Evolutionary conservation across 2,888 invertebrate genomes (phyloP), one percentile per base, ranked within the genome.

Genomic region (Rutpela maculata): DNA sequence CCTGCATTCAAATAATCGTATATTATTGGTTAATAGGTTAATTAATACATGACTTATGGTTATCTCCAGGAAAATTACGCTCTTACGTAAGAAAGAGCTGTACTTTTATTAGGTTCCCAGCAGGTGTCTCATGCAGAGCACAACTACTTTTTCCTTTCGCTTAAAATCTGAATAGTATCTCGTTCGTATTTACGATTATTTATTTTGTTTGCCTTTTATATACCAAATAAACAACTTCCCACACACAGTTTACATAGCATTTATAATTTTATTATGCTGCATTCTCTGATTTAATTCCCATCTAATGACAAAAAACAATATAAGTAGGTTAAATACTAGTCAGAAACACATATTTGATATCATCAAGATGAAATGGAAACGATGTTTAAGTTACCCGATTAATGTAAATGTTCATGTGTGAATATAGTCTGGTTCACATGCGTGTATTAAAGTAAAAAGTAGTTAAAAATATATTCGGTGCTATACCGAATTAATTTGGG

Each of bases 211-310:
- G 11, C 22, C 11, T 17, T 56, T 18, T 17, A 15, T 18, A 56
- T 18, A 56, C 7, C 3, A 56, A 17, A 56, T 56, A 56, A 18
- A 56, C 17, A 59, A 11, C 18, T 22, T 19, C 22, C 22, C 59
- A 59, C 59, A 11, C 59, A 22, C 12, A 59, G 59, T 12, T 57
- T 57, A 57, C 19, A 57, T 57, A 19, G 57, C 19, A 22, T 59
- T 19, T 59, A 59, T 19, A 22, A 19, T 59, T 17, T 59, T 19
- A 19, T 59, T 19, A 59, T 59, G 18, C 19, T 59, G 10, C 19
- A 59, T 59, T 59, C 59, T 59, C 59, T 1, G 7, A 15, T 59
- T 22, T 22, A 11, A 22, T 11, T 59, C 59, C 22, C 59, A 59
- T 19, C 10, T 59, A 5, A 59, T 59, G 59, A 59, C 19, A 59